Evolutionary conservation across 2,888 invertebrate species (phyloP), one percentile per base, ranked within the genome.

Genomic region (Agrochola litura): DNA sequence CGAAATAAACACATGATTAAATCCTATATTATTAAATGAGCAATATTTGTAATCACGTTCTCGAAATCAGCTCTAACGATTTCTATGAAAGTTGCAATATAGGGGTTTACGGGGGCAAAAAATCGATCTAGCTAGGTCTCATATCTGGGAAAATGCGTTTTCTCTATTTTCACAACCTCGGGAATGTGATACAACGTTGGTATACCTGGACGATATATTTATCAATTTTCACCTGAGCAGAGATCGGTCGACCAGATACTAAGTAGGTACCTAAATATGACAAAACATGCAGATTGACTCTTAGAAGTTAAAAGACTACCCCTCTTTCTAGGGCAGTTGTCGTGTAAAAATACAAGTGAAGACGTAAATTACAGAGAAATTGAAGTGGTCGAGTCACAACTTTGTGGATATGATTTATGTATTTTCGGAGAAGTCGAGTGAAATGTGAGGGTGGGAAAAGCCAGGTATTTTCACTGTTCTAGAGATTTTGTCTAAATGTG

Each of bases 331-430:
- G 25, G 2, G 16, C 14, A n/a, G 30, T n/a, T n/a, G n/a, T 43
- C 14, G 8, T 19, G 6, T n/a, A 49, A 5, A 61, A 22, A 60
- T 78, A 19, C 9, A 49, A 43, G 56, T 64, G 30, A 67, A 76
- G 77, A 84, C 83, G 69, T 89, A 89, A 86, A 87, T 87, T 79
- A 77, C 63, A 77, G 63, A 58, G 68, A 69, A 79, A 80, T 78
- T 76, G 71, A 84, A 87, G 76, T 79, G 77, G 77, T 60, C 63
- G 63, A 81, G 54, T 84, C 54, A 60, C 43, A 79, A 83, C 58
- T 79, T 78, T 67, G 64, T 6, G n/a, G 63, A 83, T 58, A 60
- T 84, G 81, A 84, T 83, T 84, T 80, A 84, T 80, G 61, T 84
- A 80, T 84, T 83, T 71, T 84, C 70, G 60, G n/a, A 49, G 43